Conservation (phyloP, 2,113 vertebrate genomes). For the Cathartes aura region DNA sequence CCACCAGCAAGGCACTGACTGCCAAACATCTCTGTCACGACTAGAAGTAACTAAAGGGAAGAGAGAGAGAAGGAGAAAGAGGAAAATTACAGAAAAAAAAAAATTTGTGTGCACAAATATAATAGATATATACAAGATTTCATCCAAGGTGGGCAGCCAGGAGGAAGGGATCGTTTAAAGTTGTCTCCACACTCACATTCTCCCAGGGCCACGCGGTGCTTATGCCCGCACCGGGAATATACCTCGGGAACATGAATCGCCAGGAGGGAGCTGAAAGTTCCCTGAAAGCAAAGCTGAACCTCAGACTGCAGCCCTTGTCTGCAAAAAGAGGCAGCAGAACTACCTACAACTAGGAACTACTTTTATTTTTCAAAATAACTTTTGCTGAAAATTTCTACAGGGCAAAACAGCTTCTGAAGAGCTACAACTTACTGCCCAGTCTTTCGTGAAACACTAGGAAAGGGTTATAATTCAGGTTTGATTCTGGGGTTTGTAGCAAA, state of each 20-base stretch:
- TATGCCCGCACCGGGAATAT: fast-evolving
- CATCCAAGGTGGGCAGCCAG: not conserved
- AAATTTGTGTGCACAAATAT: not conserved
- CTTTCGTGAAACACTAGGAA: not conserved
- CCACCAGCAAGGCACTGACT: not conserved
- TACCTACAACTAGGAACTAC: not conserved
- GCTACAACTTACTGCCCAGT: not conserved
- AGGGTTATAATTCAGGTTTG: not conserved
- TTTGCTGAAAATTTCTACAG: not conserved
- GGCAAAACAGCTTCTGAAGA: not conserved
- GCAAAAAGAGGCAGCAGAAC: not conserved
- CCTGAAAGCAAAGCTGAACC: not conserved
- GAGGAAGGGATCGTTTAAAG: not conserved
- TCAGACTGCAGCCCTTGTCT: not conserved
- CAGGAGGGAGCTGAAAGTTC: not conserved
- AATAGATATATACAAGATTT: not conserved
- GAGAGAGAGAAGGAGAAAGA: not conserved
- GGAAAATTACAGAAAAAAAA: not conserved
- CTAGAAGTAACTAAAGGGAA: not conserved
- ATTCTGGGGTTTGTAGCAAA: not conserved
- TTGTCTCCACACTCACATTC: not conserved
- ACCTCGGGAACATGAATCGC: fast-evolving
- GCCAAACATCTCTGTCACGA: not conserved
- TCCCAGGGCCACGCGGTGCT: not conserved
- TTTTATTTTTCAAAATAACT: not conserved